phyloP scores from a whole-genome alignment of 2,797 vertebrate genomes.

The Sphenodon punctatus region DNA sequence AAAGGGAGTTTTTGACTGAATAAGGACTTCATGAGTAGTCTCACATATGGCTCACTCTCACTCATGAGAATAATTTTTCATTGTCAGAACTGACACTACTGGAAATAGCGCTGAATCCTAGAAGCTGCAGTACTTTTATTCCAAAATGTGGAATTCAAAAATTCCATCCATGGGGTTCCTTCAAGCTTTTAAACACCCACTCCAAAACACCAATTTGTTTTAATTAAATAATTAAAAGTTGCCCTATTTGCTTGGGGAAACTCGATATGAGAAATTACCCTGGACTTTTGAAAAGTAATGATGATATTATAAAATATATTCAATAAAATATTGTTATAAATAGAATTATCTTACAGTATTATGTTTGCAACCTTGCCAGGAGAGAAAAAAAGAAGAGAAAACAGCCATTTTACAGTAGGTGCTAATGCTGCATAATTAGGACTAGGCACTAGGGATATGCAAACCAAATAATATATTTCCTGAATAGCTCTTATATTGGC shows the following conservation, averaged over 20 bases:
- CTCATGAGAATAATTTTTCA: fast-evolving
- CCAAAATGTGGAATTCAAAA: neutral
- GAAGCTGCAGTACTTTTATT: neutral
- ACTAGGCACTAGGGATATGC: slow-evolving; percentile 63
- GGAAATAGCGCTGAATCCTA: neutral
- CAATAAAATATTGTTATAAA: slow-evolving; percentile 66
- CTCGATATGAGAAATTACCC: slow-evolving; percentile 59
- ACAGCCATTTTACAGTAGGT: slow-evolving; percentile 63
- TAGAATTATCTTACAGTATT: slow-evolving; percentile 62
- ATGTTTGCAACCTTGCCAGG: slow-evolving; percentile 30
- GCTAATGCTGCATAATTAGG: slow-evolving; percentile 70
- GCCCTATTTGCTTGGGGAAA: slow-evolving; percentile 56
- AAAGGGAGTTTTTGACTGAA: neutral
- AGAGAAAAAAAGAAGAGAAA: slow-evolving; percentile 23
- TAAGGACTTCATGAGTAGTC: fast-evolving
- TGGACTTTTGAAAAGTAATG: slow-evolving; percentile 60
- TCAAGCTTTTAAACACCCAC: slow-evolving; percentile 46
- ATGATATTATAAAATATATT: slow-evolving; percentile 54
- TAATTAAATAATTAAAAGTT: slow-evolving; percentile 66
- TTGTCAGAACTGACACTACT: neutral
- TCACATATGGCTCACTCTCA: fast-evolving
- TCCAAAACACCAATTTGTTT: slow-evolving; percentile 12
- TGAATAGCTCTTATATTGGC: slow-evolving; percentile 69
- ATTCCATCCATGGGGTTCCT: neutral
- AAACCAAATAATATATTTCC: slow-evolving; percentile 72